Conservation (phyloP, 2,113 vertebrate species). For the Mystacornis crossleyi region DNA sequence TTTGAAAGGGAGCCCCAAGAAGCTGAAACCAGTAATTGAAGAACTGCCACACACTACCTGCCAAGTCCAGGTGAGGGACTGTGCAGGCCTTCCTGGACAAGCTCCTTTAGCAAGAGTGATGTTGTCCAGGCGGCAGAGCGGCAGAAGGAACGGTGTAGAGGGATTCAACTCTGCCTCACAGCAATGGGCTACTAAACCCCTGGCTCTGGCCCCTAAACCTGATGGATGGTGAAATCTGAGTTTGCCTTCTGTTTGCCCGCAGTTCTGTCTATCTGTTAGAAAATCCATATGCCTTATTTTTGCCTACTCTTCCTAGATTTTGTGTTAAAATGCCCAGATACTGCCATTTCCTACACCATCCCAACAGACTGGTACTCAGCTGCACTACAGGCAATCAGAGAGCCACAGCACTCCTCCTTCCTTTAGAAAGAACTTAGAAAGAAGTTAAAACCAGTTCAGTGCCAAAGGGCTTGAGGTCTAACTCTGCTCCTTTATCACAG, state of each 20-base stretch:
- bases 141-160: fast-evolving
- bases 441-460: not conserved
- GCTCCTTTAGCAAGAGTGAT: not conserved
- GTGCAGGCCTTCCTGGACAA: not conserved
- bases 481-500: not conserved
- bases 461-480: not conserved
- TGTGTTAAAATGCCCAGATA: not conserved
- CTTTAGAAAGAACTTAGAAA: not conserved
- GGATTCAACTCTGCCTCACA: not conserved
- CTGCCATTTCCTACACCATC: not conserved
- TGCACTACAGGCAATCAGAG: not conserved
- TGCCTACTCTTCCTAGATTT: not conserved
- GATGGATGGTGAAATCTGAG: fast-evolving
- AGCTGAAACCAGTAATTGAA: not conserved
- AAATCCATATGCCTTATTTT: not conserved
- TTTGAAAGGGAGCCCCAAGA: not conserved
- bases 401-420: not conserved
- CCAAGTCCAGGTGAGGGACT: not conserved
- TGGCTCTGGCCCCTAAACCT: not conserved
- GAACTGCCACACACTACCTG: fast-evolving
- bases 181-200: fast-evolving
- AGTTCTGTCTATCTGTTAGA: not conserved
- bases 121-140: fast-evolving
- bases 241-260: not conserved
- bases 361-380: not conserved